These are phyloP conservation scores for Aphelinus atriplicis DNA, from an alignment of 1,140 invertebrate species.

Conservation along the genomic window DNA sequence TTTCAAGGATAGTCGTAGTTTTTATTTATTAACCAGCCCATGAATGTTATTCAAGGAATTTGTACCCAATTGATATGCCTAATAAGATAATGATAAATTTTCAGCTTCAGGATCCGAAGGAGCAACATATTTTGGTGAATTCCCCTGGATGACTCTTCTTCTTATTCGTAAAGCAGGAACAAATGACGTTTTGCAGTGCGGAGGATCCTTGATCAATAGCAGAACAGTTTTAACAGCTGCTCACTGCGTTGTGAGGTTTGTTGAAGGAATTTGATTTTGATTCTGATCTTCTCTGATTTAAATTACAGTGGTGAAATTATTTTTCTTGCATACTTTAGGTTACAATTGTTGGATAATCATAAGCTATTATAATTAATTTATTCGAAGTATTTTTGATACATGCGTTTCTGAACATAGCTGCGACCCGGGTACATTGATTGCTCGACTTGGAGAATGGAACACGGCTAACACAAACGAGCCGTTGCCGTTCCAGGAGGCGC, in stretches of 20 bases:
- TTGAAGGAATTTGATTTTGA: not conserved
- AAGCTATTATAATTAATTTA: not conserved
- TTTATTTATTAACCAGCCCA: too few relatives aligned
- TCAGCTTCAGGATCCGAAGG: constrained; percentile 1
- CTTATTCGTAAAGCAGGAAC: constrained; percentile 46
- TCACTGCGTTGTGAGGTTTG: constrained; percentile 63
- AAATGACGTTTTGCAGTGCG: constrained; percentile 60
- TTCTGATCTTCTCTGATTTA: not conserved
- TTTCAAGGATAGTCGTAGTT: too few relatives aligned
- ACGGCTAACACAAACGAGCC: constrained; percentile 68
- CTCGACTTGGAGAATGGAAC: constrained; percentile 63
- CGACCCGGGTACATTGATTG: constrained; percentile 48
- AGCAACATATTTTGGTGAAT: constrained; percentile 67
- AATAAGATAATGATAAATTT: not conserved
- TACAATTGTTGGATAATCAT: too few relatives aligned
- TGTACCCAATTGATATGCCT: too few relatives aligned
- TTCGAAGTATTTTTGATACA: not conserved
- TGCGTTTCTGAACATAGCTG: constrained; percentile 41
- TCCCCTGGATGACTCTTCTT: constrained; percentile 70
- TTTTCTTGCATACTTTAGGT: not conserved
- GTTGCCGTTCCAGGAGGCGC: constrained; percentile 67
- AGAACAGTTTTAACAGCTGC: constrained; percentile 68
- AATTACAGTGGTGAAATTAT: not conserved
- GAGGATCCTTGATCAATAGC: constrained; percentile 66
- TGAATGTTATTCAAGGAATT: too few relatives aligned